A percentile compares a stretch with the other conserved stretches of the same genome.
phyloP scores from a whole-genome alignment of 2,113 vertebrate species.

The Malaclemys terrapin region DNA sequence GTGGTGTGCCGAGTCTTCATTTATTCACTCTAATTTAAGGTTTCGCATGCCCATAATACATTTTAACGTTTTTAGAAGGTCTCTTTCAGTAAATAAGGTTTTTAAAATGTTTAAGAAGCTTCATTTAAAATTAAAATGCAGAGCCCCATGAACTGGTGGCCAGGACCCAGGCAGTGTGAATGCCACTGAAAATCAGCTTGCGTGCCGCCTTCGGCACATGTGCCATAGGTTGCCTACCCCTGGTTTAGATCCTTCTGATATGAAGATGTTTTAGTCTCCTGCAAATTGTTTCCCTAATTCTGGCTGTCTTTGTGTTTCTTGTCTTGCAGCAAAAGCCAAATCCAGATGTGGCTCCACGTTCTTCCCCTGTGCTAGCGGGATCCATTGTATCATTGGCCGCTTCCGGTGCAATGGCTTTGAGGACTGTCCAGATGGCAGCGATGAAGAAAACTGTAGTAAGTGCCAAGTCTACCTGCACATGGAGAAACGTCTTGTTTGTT shows the following conservation, averaged over 20 bases:
- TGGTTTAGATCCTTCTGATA: neutral
- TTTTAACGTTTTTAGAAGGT: no score
- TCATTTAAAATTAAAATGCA: no score
- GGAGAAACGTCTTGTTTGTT: neutral
- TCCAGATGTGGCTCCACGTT: constrained; percentile 94
- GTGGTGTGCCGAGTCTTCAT: no score
- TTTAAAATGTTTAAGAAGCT: no score
- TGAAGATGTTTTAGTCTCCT: neutral
- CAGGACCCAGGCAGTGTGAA: no score
- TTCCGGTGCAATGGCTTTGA: constrained; percentile 96
- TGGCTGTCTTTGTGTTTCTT: neutral
- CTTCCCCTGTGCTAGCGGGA: constrained; percentile 93
- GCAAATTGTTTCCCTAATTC: neutral
- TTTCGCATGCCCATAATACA: no score
- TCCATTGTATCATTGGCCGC: constrained; percentile 97
- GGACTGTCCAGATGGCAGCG: constrained; percentile 95
- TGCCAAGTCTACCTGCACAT: neutral
- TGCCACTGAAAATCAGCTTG: no score
- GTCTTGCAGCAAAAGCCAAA: constrained; percentile 87
- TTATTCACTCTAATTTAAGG: no score
- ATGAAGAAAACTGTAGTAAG: constrained; percentile 99
- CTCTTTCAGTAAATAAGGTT: no score
- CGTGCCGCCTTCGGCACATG: no score
- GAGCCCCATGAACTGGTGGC: no score
- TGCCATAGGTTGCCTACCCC: no score